Evolutionary conservation across 1,140 invertebrate species (phyloP).

Genomic region (Andrena cerasifolii): DNA sequence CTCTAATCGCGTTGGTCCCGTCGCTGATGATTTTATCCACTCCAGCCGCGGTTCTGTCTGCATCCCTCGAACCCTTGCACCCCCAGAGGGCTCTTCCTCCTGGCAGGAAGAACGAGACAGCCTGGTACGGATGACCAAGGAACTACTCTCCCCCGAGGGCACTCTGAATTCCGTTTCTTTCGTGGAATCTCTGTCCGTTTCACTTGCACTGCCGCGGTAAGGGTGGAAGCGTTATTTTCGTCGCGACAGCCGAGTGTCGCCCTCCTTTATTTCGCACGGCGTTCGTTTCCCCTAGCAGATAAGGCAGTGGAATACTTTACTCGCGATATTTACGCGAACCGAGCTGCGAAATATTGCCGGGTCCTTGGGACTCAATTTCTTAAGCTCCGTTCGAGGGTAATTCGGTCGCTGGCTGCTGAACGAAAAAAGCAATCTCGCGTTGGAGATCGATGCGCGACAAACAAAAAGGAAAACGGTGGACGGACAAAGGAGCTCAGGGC

Average conservation of each 20-base stretch:
- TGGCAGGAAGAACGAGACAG: background rate
- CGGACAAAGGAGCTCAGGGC: background rate
- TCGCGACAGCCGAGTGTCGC: background rate
- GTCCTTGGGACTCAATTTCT: too few species aligned
- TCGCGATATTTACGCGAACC: background rate
- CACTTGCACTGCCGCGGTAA: background rate
- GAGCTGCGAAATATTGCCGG: background rate
- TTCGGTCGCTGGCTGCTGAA: background rate
- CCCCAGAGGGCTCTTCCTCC: too few species aligned
- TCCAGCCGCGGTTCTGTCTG: background rate
- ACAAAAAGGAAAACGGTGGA: background rate
- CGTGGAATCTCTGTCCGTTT: background rate
- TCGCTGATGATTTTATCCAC: background rate
- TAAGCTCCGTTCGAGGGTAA: background rate
- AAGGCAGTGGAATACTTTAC: background rate
- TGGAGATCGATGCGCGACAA: background rate
- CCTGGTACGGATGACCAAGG: background rate
- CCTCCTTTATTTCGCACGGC: background rate
- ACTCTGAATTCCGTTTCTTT: background rate
- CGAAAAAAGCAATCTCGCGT: background rate
- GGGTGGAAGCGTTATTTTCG: constrained; percentile 1
- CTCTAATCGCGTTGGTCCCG: background rate
- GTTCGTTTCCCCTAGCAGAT: background rate
- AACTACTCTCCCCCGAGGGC: background rate
- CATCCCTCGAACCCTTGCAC: background rate